Evolutionary conservation across 2,888 invertebrate species (phyloP), one percentile per base, ranked within the genome.

Genomic region (Laspeyria flexula): DNA sequence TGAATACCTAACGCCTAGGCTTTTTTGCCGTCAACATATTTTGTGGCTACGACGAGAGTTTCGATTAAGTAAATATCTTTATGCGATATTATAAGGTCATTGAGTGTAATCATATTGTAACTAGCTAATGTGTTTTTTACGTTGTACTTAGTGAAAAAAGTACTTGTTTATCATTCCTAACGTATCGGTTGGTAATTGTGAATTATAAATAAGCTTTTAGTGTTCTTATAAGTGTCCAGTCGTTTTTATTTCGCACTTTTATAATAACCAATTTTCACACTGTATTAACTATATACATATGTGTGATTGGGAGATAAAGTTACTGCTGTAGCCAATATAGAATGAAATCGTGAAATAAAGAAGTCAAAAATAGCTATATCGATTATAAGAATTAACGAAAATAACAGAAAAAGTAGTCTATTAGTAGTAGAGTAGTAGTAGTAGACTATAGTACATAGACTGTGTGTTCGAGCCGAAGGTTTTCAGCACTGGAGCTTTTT

Each of bases 1-100:
- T 38, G 53, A 38, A 60, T 68, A 65, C 71, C 70, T 68, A 71
- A 51, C 55, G 27, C 45, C 56, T 56, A 58, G 38, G 27, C 43
- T 55, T 63, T 67, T 67, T 70, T 59, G 49, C 55, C 34, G 55
- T 38, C 23, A 35, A 31, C 35, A 48, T 42, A 47, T 52, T 57
- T 57, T 64, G 52, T 51, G 55, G 52, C 53, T 30, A 42, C 23
- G 51, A 55, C 39, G 37, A 34, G 39, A 51, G 54, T 52, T 55
- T 58, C 51, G 46, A 58, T 54, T 49, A 57, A 59, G 51, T 57
- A 53, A 67, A 67, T 59, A 67, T 56, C 57, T 61, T 49, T 49
- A 41, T 50, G 33, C 18, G 37, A 49, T 47, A 51, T 52, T 55
- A 50, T 48, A 59, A 45, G 55, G 56, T 52, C 45, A 65, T 51